phyloP scores from a whole-genome alignment of 2,888 invertebrate genomes.

The Euplexia lucipara region DNA sequence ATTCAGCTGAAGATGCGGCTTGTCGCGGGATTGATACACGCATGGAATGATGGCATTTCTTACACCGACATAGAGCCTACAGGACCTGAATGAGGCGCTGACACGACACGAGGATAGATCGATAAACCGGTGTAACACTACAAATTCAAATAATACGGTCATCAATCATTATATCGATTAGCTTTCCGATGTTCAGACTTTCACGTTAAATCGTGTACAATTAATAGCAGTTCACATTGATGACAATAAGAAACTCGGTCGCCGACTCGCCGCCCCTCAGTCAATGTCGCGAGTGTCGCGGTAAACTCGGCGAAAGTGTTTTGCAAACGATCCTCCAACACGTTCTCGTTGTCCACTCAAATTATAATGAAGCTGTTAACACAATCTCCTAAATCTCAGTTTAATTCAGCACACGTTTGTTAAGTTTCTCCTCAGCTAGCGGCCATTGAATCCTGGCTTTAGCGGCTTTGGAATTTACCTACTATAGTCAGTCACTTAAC shows the following conservation, averaged over 20 bases:
- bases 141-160: not conserved
- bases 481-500: not conserved
- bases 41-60: no score
- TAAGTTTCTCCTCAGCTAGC: constrained; percentile 27
- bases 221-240: constrained; percentile 23
- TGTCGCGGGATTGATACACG: no score
- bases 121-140: not conserved
- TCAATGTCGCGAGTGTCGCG: not conserved
- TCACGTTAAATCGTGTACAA: constrained; percentile 2
- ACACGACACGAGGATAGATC: no score
- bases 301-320: constrained; percentile 47
- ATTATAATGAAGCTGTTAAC: constrained; percentile 31
- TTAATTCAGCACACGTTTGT: constrained; percentile 36
- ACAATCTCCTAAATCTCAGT: constrained; percentile 17
- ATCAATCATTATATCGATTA: not conserved
- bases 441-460: not conserved
- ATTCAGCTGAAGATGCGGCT: no score
- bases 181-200: not conserved
- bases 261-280: constrained; percentile 1
- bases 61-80: no score
- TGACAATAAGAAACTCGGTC: constrained; percentile 23
- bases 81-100: no score
- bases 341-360: constrained; percentile 43
- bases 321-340: constrained; percentile 23
- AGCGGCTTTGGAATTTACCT: not conserved